Evolutionary conservation across 2,888 invertebrate species (phyloP).

Genomic region (Epinotia brunnichana): DNA sequence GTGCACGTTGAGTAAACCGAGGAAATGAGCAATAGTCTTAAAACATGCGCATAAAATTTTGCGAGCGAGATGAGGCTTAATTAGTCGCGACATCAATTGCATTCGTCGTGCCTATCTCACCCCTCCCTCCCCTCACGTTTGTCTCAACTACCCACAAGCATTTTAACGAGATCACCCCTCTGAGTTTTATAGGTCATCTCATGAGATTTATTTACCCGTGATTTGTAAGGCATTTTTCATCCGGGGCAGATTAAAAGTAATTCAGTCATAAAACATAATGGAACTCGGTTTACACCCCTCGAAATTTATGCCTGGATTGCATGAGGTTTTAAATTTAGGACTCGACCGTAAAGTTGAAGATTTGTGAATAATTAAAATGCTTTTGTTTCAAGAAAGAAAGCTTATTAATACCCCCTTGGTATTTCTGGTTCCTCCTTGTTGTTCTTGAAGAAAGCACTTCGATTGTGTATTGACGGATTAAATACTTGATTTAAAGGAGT

Average conservation of each 20-base stretch:
- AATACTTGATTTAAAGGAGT: not conserved
- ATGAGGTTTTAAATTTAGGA: conserved; percentile 54
- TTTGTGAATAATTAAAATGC: conserved; percentile 40
- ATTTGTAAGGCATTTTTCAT: conserved; percentile 74
- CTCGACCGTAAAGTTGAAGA: conserved; percentile 46
- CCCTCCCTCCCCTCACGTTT: conserved; percentile 52
- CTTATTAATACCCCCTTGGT: conserved; percentile 18
- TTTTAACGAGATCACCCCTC: conserved; percentile 77
- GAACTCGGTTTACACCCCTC: conserved; percentile 62
- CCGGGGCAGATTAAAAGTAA: conserved; percentile 69
- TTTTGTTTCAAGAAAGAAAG: conserved; percentile 40
- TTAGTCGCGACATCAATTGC: conserved; percentile 69
- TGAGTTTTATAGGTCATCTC: conserved; percentile 78
- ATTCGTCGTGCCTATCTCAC: conserved; percentile 47
- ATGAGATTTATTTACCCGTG: conserved; percentile 74
- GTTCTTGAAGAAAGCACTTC: not conserved
- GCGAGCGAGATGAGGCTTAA: conserved; percentile 75
- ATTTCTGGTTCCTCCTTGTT: conserved; percentile 19
- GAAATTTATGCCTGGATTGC: conserved; percentile 64
- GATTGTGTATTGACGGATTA: not conserved
- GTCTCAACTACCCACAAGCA: conserved; percentile 76
- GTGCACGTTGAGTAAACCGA: conserved; percentile 9
- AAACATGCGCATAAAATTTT: conserved; percentile 74
- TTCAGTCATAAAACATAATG: conserved; percentile 73
- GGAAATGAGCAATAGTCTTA: conserved; percentile 50